Evolutionary conservation across 2,113 vertebrate species (phyloP).

Genomic region (Alethe diademata): DNA sequence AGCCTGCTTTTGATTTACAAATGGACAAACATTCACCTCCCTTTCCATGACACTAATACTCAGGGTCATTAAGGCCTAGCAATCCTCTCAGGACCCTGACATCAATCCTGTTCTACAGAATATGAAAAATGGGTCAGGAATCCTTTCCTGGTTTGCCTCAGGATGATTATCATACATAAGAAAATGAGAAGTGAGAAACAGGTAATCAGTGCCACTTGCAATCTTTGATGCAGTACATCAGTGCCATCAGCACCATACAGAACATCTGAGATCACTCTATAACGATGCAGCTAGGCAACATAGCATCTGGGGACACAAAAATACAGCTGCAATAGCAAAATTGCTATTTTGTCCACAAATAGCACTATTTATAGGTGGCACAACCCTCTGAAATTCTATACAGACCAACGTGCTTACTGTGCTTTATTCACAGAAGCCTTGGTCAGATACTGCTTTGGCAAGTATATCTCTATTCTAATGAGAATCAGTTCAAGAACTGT

Average conservation of each 20-base stretch:
- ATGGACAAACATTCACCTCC: background rate
- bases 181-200: background rate
- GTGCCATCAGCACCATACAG: background rate
- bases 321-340: constrained; percentile 2
- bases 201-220: background rate
- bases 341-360: background rate
- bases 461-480: background rate
- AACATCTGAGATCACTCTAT: background rate
- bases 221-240: background rate
- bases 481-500: background rate
- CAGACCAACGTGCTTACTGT: background rate
- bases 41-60: background rate
- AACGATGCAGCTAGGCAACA: background rate
- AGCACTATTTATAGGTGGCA: background rate
- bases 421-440: background rate
- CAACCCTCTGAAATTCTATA: background rate
- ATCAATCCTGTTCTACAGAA: background rate
- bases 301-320: constrained; percentile 23
- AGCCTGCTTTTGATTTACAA: background rate
- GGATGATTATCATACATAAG: background rate
- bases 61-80: background rate
- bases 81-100: background rate
- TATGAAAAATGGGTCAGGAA: background rate
- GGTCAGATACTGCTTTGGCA: background rate
- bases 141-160: background rate